A percentile compares a stretch with the other conserved stretches of the same genome.
Evolutionary conservation across 2,888 invertebrate genomes (phyloP).

Genomic region (Poecilobothrus nobilitatus): DNA sequence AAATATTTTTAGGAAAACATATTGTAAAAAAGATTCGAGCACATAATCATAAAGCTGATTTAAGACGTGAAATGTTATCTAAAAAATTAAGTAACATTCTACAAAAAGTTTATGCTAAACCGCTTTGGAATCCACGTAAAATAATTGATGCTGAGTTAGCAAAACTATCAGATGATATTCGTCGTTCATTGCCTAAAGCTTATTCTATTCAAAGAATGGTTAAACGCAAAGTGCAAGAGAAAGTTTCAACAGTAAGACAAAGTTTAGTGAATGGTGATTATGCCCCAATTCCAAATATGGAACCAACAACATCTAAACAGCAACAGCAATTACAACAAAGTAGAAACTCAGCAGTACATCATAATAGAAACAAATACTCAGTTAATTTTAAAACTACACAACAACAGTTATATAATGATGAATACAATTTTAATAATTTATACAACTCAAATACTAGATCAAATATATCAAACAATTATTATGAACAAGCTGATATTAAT

Average conservation of each 20-base stretch:
- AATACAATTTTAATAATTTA: background rate
- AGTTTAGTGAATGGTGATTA: background rate
- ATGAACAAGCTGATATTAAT: background rate
- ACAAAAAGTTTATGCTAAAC: background rate
- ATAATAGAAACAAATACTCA: background rate
- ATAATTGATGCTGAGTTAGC: background rate
- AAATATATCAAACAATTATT: background rate
- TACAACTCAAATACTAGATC: background rate
- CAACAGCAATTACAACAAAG: background rate
- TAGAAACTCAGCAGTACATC: background rate
- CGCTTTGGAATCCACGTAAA: background rate
- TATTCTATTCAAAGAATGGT: background rate
- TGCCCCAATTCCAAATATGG: background rate
- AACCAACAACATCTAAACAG: background rate
- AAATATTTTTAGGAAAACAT: conserved; percentile 7
- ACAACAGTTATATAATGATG: background rate
- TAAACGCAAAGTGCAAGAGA: background rate
- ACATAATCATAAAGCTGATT: conserved; percentile 7
- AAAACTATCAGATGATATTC: background rate
- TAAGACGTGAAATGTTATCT: background rate
- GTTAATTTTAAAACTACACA: background rate
- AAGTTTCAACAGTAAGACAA: background rate
- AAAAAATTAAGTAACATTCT: background rate
- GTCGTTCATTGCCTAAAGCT: background rate
- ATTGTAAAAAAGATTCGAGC: background rate